Base-by-base conservation (phyloP, 1,140 invertebrate species). In the Galendromus occidentalis region DNA sequence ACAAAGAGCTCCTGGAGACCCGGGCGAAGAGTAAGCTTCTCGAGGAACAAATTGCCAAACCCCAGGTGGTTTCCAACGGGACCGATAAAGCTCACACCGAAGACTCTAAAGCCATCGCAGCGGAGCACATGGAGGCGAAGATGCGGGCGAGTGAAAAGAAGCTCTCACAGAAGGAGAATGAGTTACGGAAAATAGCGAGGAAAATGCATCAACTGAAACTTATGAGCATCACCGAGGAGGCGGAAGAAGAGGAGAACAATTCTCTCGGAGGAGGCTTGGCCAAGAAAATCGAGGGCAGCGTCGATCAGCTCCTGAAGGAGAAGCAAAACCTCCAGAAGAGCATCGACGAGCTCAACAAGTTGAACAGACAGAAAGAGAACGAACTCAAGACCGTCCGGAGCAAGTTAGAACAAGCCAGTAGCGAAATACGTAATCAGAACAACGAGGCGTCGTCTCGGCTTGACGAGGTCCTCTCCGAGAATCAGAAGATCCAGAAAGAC, bases 131-230 rank as follows among this genome's bases (percentile, higher is more conserved):
- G 51, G 51, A 59, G 22, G 51, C 14, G 22, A 59, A 25, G 22
- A 59, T 59, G 51, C 51, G 51, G 17, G 51, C 51, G 4, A 59
- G 22, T 9, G 51, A 59, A 22, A 59, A 59, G 51, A 59, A 59
- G 22, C 51, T 59, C 14, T 59, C 51, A 14, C 51, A 59, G 20
- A 25, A 39, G 51, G 59, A 30, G 28, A 65, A 41, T 17, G 64
- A 63, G 64, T 12, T 30, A 20, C n/a, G 30, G 63, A 64, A 66
- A 59, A 41, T 67, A 25, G 44, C 7, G 33, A 65, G 45, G 30
- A 69, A 66, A 28, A 55, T 44, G 63, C 51, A 59, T 9, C 51
- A 69, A 55, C 44, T 66, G 22, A 68, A 66, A 65, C 51, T 59
- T 2, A 59, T 59, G 51, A 22, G n/a, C 4, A 59, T 59, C 51